Percentiles rank a stretch among this genome's conserved stretches.
phyloP scores from a whole-genome alignment of 2,113 vertebrate genomes.

The Centropus bengalensis region DNA sequence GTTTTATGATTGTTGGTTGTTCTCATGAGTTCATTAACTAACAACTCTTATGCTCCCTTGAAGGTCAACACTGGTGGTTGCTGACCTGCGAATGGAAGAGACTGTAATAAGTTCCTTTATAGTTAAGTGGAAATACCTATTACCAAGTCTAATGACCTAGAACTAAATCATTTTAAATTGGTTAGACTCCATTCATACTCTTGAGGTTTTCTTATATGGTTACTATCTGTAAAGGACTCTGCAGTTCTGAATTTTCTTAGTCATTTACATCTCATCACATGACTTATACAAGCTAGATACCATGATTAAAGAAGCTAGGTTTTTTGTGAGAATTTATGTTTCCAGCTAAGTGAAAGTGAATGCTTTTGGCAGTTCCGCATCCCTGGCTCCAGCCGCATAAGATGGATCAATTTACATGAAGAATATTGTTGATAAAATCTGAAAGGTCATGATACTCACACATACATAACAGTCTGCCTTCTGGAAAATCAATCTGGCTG shows the following conservation, averaged over 20 bases:
- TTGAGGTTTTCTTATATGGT: not conserved
- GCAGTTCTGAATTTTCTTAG: conserved; percentile 14
- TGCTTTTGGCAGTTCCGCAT: conserved; percentile 12
- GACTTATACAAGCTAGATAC: not conserved
- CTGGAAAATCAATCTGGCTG: conserved; percentile 37
- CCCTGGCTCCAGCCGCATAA: not conserved
- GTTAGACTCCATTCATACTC: conserved; percentile 34
- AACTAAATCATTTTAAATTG: conserved; percentile 30
- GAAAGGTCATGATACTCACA: conserved; percentile 13
- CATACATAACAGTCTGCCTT: conserved; percentile 1
- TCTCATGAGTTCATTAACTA: not conserved
- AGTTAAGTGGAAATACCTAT: conserved; percentile 8
- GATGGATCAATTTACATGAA: conserved; percentile 29
- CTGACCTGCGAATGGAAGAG: not conserved
- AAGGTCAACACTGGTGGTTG: not conserved
- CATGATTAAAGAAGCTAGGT: not conserved
- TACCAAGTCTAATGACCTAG: conserved; percentile 22
- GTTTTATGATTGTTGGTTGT: not conserved
- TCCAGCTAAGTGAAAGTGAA: conserved; percentile 20
- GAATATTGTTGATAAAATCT: conserved; percentile 39
- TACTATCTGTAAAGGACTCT: not conserved
- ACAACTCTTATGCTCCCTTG: not conserved
- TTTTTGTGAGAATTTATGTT: not conserved
- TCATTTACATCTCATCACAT: not conserved
- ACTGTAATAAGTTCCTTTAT: not conserved